Base-by-base conservation (phyloP, 2,797 vertebrate species). In the Eupleurogrammus muticus region DNA sequence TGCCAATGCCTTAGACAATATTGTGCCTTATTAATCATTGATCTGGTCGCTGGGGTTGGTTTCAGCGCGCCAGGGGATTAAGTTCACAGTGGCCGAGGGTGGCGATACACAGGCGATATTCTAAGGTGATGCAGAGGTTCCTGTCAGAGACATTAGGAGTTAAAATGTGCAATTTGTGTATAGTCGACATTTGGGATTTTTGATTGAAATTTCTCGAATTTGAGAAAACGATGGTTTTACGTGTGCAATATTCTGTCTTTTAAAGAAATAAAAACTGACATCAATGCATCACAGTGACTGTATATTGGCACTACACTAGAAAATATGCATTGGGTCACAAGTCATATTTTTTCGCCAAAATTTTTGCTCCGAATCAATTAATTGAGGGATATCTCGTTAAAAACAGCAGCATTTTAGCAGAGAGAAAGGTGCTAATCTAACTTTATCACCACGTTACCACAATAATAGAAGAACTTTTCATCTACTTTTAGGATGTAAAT, bases 21-120 rank as follows among this genome's bases (percentile, higher is more conserved):
- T 70, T 72, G 77, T 70, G 77, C 85, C 91, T 90, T 93, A 93
- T 93, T 91, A 94, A 94, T 95, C 84, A 93, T 92, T 93, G 89
- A 94, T 90, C 78, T 72, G 82, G 78, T 71, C 57, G 80, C 87
- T 87, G 89, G 89, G 89, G 83, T 92, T 87, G 4, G 81, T 89
- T 90, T 90, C 91, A 79, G 23, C 73, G 82, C 77, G 55, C 73
- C 68, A 34, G 82, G 76, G 74, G 84, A 83, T 84, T 79, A 73
- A 73, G 73, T 82, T 91, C 83, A 87, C 87, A 83, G 82, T 82
- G 79, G 79, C 76, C 59, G 60, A 70, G 64, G 77, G 69, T 61
- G 66, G 85, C 73, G 68, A 82, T 54, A 66, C 40, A 63, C 35
- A 67, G 75, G 75, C 60, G 66, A 49, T 70, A 73, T 59, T 57